phyloP scores from a whole-genome alignment of 2,113 vertebrate species.

The Pygathrix nemaeus region DNA sequence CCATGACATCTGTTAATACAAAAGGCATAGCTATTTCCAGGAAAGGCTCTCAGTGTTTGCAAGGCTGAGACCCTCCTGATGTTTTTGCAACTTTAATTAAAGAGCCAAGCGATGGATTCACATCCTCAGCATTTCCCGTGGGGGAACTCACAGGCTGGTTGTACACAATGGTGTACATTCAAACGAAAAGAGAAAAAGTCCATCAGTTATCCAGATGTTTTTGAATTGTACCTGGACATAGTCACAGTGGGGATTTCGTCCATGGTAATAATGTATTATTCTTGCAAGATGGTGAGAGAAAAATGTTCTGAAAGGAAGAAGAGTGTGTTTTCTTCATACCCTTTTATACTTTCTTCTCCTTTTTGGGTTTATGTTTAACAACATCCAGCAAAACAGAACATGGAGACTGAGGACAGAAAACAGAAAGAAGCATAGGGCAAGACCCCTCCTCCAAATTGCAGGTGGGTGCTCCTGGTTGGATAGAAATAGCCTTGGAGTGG shows the following conservation, averaged over 20 bases:
- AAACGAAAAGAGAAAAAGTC: slow-evolving; percentile 30
- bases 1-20: slow-evolving; percentile 73
- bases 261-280: slow-evolving; percentile 43
- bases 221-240: slow-evolving; percentile 1
- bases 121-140: not conserved
- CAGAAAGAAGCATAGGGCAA: not conserved
- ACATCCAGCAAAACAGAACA: not conserved
- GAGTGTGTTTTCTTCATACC: not conserved
- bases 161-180: not conserved
- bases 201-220: slow-evolving; percentile 57
- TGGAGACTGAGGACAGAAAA: not conserved
- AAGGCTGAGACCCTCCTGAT: slow-evolving; percentile 59
- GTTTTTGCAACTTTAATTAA: slow-evolving; percentile 67
- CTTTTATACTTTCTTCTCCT: not conserved
- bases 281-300: not conserved
- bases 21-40: slow-evolving; percentile 69
- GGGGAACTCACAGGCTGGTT: not conserved
- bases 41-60: slow-evolving; percentile 59
- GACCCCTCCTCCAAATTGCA: not conserved
- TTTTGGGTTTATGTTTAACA: slow-evolving; percentile 14
- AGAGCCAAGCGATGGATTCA: slow-evolving; percentile 22
- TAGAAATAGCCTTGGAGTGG: not conserved
- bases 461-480: not conserved
- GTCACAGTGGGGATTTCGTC: not conserved
- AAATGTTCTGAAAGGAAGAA: not conserved